Conservation (phyloP, 2,797 vertebrate species). For the Remorina albescens region DNA sequence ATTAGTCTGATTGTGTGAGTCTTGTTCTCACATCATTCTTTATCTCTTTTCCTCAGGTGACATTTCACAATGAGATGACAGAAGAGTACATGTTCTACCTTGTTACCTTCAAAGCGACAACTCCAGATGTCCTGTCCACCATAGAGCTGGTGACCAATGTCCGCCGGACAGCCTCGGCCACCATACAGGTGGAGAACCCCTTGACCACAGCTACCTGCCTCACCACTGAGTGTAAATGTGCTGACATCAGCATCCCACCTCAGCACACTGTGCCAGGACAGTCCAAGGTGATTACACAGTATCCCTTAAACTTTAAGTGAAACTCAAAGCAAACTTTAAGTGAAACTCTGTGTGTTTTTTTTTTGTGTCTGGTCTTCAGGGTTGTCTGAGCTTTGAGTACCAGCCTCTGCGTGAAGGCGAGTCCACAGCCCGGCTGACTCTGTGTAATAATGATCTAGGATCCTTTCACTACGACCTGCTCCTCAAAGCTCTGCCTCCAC, state of each 20-base stretch:
- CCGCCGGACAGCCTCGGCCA: constrained; percentile 78
- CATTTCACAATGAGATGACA: constrained; percentile 87
- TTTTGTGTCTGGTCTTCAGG: constrained; percentile 72
- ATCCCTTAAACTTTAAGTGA: neutral
- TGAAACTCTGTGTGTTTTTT: neutral
- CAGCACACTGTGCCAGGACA: constrained; percentile 84
- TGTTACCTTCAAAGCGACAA: constrained; percentile 83
- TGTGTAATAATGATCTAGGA: constrained; percentile 86
- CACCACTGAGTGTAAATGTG: constrained; percentile 83
- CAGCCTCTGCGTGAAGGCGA: constrained; percentile 86
- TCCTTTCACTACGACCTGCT: constrained; percentile 87
- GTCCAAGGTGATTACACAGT: constrained; percentile 82
- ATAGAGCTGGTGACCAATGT: constrained; percentile 82
- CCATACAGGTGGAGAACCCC: constrained; percentile 88
- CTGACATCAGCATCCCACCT: constrained; percentile 82
- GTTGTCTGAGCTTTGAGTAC: constrained; percentile 87
- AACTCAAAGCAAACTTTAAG: neutral
- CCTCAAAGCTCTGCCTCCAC: constrained; percentile 81
- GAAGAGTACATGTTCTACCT: constrained; percentile 89
- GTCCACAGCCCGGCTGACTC: constrained; percentile 75
- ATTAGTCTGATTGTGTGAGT: neutral
- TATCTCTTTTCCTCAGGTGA: constrained; percentile 81
- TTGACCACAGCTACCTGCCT: constrained; percentile 79
- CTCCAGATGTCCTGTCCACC: constrained; percentile 80
- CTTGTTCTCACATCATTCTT: constrained; percentile 8